Percentiles rank a stretch among this genome's conserved stretches.
Evolutionary conservation across 2,888 invertebrate species (phyloP).

Genomic region (Polydrusus pterygomalis): DNA sequence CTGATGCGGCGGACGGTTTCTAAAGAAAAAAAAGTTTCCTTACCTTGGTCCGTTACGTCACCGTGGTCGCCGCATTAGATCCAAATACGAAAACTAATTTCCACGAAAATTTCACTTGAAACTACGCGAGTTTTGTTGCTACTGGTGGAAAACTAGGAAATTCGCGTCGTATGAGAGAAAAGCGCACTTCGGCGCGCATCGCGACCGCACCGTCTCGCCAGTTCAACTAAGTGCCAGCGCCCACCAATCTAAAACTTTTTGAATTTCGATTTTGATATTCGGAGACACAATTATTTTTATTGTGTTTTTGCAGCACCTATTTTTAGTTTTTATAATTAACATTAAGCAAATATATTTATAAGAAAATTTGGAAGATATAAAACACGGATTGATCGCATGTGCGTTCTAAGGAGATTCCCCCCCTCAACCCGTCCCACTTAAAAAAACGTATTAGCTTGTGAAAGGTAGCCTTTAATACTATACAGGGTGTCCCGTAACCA

Average conservation of each 20-base stretch:
- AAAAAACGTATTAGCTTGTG: no score
- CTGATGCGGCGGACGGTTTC: no score
- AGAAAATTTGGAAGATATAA: background rate
- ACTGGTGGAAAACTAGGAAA: constrained; percentile 62
- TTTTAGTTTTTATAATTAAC: constrained; percentile 19
- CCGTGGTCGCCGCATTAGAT: constrained; percentile 62
- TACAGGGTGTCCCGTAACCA: no score
- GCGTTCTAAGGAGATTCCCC: no score
- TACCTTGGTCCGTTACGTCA: constrained; percentile 63
- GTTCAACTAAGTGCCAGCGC: constrained; percentile 52
- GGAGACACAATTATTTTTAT: constrained; percentile 36
- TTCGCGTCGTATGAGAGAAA: constrained; percentile 57
- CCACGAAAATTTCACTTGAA: constrained; percentile 59
- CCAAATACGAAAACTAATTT: constrained; percentile 59
- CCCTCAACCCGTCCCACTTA: no score
- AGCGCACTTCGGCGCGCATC: constrained; percentile 59
- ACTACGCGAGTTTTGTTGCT: constrained; percentile 61
- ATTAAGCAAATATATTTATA: background rate
- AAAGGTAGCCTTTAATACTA: no score
- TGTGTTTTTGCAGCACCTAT: constrained; percentile 39
- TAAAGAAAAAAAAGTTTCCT: constrained; percentile 27
- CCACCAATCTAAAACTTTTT: constrained; percentile 34
- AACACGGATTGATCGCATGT: no score
- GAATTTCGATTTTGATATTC: constrained; percentile 29
- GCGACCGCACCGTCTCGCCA: constrained; percentile 52